Evolutionary conservation across 1,140 invertebrate genomes (phyloP), one percentile per base, ranked within the genome.

Genomic region (Aphidius ervi): DNA sequence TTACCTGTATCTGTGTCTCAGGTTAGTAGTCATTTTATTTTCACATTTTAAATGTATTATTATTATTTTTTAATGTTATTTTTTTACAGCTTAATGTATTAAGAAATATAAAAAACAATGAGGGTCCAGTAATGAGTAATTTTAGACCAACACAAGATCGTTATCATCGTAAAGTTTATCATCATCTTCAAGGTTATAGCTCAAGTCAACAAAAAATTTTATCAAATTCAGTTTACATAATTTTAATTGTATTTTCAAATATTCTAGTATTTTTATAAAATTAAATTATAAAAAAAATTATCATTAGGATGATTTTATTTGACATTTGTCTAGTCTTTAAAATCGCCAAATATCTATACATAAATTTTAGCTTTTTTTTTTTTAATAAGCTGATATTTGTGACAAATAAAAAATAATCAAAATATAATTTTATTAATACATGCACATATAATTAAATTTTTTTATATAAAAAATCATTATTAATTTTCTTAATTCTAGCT

Each of bases 1-100:
- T 71, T 85, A 31, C 77, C 81, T 0, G 82, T 91, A 42, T 85
- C 85, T 0, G 67, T 81, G 43, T 65, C 75, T 8, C 86, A 88
- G 79, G 85, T 86, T 65, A 63, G 62, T 61, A 16, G 1, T 16
- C 16, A 16, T 0, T 16, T 46, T 52, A 9, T 46, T 45, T 0
- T 31, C 9, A 23, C 31, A 9, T 40, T 50, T 56, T 41, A 9
- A 37, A 45, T 7, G 31, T 10, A 48, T 39, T 58, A 58, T 46
- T 50, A 20, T 55, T 58, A 42, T 39, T 37, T 31, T 9, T 5
- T 48, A 23, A 7, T 63, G 59, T 23, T 59, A 43, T 43, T 43
- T 31, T 9, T 63, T 53, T 58, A 9, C 65, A 76, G 74, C 10
- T 76, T 4, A 54, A 61, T 0, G 55, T 68, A 1, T 69, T 76